Evolutionary conservation across 2,113 vertebrate species (phyloP).

Genomic region (Myotis lucifugus): DNA sequence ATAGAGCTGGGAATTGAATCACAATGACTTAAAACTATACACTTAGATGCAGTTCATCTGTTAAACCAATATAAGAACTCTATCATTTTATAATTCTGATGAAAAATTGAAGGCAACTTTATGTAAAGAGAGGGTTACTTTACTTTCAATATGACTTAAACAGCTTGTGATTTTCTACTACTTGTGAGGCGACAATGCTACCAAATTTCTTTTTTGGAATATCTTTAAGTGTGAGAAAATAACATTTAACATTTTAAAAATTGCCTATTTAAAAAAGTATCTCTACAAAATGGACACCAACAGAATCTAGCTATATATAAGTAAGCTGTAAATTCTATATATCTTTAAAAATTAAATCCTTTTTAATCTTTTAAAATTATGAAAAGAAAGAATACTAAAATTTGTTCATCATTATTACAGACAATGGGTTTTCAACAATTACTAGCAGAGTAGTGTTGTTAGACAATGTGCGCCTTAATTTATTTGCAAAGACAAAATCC

Average conservation of each 20-base stretch:
- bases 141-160: neutral
- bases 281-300: neutral
- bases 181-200: conserved; percentile 48
- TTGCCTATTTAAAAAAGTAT: neutral
- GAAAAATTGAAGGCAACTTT: conserved; percentile 23
- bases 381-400: conserved; percentile 60
- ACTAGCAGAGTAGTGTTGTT: conserved; percentile 26
- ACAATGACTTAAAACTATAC: neutral
- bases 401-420: conserved; percentile 56
- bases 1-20: conserved; percentile 33
- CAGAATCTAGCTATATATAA: neutral
- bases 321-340: conserved; percentile 43
- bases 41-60: neutral
- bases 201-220: neutral
- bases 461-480: conserved; percentile 17
- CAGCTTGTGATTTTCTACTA: neutral
- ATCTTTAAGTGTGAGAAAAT: conserved; percentile 54
- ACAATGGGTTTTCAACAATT: conserved; percentile 73
- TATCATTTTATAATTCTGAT: conserved; percentile 49
- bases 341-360: conserved; percentile 64
- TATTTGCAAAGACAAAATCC: conserved; percentile 48
- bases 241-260: conserved; percentile 55
- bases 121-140: neutral
- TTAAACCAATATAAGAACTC: conserved; percentile 27
- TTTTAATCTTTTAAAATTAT: conserved; percentile 65